A percentile compares a stretch with the other conserved stretches of the same genome.
Conservation (phyloP, 2,797 vertebrate genomes). For the Mus spretus region DNA sequence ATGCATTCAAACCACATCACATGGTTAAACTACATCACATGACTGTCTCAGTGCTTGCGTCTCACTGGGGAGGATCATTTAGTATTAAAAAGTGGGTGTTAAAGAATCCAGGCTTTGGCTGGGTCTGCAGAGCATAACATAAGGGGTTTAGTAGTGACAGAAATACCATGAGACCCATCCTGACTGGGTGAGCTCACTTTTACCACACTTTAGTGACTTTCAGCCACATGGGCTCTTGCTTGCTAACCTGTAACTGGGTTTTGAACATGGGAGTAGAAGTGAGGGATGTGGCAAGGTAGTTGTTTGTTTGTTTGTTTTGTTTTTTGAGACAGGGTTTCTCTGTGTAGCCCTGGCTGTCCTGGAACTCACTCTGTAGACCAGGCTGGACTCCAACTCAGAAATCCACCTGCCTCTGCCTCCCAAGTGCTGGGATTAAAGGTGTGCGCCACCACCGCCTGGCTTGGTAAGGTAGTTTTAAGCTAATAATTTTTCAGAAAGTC, state of each 20-base stretch:
- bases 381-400: too few relatives aligned
- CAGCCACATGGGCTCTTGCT: background rate
- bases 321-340: too few relatives aligned
- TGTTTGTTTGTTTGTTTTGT: background rate
- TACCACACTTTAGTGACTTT: background rate
- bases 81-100: background rate
- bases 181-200: background rate
- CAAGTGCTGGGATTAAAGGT: too few relatives aligned
- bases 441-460: too few relatives aligned
- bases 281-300: background rate
- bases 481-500: slow-evolving; percentile 1
- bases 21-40: background rate
- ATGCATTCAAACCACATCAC: background rate
- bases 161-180: background rate
- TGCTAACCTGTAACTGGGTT: background rate
- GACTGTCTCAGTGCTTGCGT: background rate
- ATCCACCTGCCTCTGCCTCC: too few relatives aligned
- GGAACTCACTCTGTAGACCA: too few relatives aligned
- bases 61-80: background rate
- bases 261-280: background rate
- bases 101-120: background rate
- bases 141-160: background rate
- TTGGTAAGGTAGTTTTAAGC: background rate
- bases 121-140: background rate
- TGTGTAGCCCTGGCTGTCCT: too few relatives aligned